A percentile compares a stretch with the other conserved stretches of the same genome.
Evolutionary conservation across 2,113 vertebrate species (phyloP).

Genomic region (Galemys pyrenaicus): DNA sequence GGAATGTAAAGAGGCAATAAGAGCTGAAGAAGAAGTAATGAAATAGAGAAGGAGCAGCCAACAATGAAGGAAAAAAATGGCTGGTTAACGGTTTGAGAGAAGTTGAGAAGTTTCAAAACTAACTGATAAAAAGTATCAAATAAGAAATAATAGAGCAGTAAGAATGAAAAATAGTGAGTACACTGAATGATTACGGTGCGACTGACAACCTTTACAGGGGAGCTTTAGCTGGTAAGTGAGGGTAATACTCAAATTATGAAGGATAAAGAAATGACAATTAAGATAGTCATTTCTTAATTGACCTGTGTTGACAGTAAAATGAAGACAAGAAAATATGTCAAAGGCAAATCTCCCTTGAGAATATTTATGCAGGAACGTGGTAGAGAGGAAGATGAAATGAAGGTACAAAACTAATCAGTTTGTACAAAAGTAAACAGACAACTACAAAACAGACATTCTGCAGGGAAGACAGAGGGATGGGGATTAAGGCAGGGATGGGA

Average conservation of each 20-base stretch:
- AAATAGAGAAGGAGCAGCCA: not conserved
- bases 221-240: not conserved
- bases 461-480: no score
- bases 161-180: not conserved
- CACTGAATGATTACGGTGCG: not conserved
- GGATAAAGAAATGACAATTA: conserved; percentile 32
- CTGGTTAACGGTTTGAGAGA: not conserved
- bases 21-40: conserved; percentile 14
- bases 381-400: not conserved
- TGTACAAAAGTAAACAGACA: no score
- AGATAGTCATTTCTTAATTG: conserved; percentile 16
- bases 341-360: not conserved
- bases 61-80: not conserved
- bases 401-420: not conserved
- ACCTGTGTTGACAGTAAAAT: conserved; percentile 13
- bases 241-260: conserved; percentile 24
- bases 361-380: not conserved
- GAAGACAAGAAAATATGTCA: not conserved
- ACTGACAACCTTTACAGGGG: not conserved
- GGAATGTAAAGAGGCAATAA: not conserved
- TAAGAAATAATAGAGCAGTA: not conserved
- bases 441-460: no score
- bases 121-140: not conserved
- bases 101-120: conserved; percentile 35
- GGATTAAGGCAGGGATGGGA: no score